phyloP scores from a whole-genome alignment of 2,888 invertebrate genomes.

The Folsomia candida region DNA sequence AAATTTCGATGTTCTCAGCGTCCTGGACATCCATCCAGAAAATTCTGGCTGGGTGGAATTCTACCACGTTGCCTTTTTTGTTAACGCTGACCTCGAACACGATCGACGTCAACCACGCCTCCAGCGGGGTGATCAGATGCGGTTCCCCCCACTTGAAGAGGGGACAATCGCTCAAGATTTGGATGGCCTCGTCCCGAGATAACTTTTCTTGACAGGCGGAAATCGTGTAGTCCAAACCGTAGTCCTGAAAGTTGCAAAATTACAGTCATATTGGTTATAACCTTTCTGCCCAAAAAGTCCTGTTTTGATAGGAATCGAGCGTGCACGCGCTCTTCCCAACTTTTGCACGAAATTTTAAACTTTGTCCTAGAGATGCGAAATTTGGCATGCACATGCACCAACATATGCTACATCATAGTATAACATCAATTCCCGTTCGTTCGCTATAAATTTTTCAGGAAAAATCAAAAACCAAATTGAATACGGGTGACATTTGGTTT shows the following conservation, averaged over 20 bases:
- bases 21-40: background rate
- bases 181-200: conserved; percentile 6
- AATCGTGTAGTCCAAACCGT: conserved; percentile 9
- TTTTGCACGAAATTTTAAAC: too few relatives aligned
- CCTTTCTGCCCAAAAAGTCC: too few relatives aligned
- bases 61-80: conserved; percentile 19
- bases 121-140: conserved; percentile 11
- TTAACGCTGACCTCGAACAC: conserved; percentile 19
- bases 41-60: conserved; percentile 27
- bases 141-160: conserved; percentile 21
- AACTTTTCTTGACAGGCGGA: conserved; percentile 21
- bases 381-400: too few relatives aligned
- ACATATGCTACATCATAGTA: too few relatives aligned
- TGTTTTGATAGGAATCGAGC: too few relatives aligned
- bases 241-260: conserved; percentile 15
- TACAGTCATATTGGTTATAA: too few relatives aligned
- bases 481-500: too few relatives aligned
- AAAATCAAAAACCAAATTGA: too few relatives aligned
- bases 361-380: too few relatives aligned
- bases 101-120: conserved; percentile 17
- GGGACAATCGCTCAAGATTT: background rate
- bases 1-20: background rate
- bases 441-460: too few relatives aligned
- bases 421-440: too few relatives aligned
- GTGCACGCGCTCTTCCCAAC: too few relatives aligned